These are phyloP conservation scores for Danio choprae DNA, from an alignment of 2,797 vertebrate species.

Conservation along the genomic window DNA sequence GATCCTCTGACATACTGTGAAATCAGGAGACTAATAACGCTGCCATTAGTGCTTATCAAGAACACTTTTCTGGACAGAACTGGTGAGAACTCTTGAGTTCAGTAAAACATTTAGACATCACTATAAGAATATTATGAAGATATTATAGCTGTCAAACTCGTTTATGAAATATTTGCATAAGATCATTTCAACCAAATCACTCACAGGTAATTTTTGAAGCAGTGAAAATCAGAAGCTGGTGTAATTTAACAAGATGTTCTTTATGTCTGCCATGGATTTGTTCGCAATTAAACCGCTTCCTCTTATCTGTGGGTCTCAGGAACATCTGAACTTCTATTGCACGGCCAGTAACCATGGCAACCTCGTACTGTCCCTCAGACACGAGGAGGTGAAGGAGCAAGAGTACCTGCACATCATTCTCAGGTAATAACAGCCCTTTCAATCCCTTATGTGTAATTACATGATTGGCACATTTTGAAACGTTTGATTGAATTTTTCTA, in stretches of 20 bases:
- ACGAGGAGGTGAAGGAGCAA: slow-evolving; percentile 86
- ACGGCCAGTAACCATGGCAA: slow-evolving; percentile 83
- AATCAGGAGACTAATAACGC: no score
- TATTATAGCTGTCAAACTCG: no score
- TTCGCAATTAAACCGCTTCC: slow-evolving; percentile 34
- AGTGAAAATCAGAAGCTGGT: neutral
- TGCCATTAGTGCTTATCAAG: no score
- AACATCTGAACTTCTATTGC: slow-evolving; percentile 93
- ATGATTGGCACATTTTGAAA: slow-evolving; percentile 36
- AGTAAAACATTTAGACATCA: no score
- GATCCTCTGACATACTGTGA: no score
- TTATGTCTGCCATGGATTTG: slow-evolving; percentile 8
- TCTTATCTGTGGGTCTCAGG: slow-evolving; percentile 72
- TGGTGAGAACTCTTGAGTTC: no score
- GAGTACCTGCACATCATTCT: slow-evolving; percentile 88
- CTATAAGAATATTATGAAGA: no score
- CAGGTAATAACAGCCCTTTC: slow-evolving; percentile 72
- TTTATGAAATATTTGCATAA: no score
- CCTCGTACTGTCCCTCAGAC: slow-evolving; percentile 90
- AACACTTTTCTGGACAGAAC: no score
- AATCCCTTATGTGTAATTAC: slow-evolving; percentile 29
- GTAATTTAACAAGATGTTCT: neutral
- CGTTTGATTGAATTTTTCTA: slow-evolving; percentile 39
- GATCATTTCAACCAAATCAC: no score
- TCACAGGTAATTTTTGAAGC: no score